Conservation (phyloP, 1,140 invertebrate species). For the Apis dorsata region DNA sequence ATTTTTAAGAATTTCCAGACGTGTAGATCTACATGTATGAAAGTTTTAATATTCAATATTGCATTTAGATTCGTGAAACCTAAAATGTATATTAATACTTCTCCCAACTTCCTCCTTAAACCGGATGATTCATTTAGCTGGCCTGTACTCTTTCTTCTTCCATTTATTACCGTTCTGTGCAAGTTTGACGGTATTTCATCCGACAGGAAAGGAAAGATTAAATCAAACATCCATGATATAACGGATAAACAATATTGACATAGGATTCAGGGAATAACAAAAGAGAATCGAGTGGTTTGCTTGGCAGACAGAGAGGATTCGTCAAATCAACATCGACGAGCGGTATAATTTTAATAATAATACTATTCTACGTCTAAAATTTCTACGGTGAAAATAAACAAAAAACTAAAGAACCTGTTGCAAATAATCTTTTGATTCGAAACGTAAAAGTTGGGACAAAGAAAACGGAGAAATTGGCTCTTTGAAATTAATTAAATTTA, state of each 20-base stretch:
- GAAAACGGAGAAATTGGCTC: slow-evolving; percentile 28
- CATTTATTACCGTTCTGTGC: slow-evolving; percentile 39
- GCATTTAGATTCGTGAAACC: not conserved
- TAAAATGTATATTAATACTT: not conserved
- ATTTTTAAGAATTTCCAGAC: not conserved
- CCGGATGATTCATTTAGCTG: not conserved
- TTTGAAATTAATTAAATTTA: slow-evolving; percentile 45
- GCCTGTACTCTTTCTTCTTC: not conserved
- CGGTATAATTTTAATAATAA: slow-evolving; percentile 45
- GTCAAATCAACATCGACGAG: slow-evolving; percentile 1
- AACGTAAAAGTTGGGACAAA: slow-evolving; percentile 15
- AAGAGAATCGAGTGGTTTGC: not conserved
- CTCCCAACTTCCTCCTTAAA: not conserved
- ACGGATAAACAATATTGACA: slow-evolving; percentile 48
- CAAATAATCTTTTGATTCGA: slow-evolving; percentile 17
- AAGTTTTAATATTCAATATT: not conserved
- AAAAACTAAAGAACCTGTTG: slow-evolving; percentile 41
- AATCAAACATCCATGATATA: slow-evolving; percentile 20
- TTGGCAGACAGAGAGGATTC: not conserved
- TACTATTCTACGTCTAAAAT: slow-evolving; percentile 41
- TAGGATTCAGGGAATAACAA: slow-evolving; percentile 34
- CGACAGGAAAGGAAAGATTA: slow-evolving; percentile 45
- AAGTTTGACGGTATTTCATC: slow-evolving; percentile 1
- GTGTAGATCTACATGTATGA: not conserved
- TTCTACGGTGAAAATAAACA: slow-evolving; percentile 22